A percentile compares a stretch with the other conserved stretches of the same genome.
Conservation (phyloP, 2,888 invertebrate species). For the Sicus ferrugineus region DNA sequence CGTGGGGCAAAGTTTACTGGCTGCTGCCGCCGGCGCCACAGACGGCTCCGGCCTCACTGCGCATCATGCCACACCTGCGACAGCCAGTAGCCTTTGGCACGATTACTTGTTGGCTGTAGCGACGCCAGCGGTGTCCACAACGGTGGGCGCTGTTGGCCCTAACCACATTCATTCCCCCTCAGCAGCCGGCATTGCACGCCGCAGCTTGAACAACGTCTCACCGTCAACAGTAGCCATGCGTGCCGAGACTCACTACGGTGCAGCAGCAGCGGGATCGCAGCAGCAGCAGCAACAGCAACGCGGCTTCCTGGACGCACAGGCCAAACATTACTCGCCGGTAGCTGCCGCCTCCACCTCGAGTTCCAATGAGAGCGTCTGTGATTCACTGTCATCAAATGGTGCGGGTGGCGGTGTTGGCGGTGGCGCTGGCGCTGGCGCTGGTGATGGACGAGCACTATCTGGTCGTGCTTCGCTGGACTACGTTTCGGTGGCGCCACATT, state of each 20-base stretch:
- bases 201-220: slow-evolving; percentile 57
- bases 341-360: slow-evolving; percentile 73
- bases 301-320: slow-evolving; percentile 56
- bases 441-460: slow-evolving; percentile 47
- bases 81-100: slow-evolving; percentile 55
- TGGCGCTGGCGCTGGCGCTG: no score
- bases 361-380: slow-evolving; percentile 85
- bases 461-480: slow-evolving; percentile 58
- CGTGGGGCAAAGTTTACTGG: slow-evolving; percentile 45
- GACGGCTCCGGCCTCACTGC: slow-evolving; percentile 53
- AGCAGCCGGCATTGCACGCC: slow-evolving; percentile 47
- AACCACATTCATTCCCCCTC: slow-evolving; percentile 51
- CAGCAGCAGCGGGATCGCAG: slow-evolving; percentile 43
- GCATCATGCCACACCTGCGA: slow-evolving; percentile 60
- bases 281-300: slow-evolving; percentile 58
- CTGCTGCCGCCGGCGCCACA: slow-evolving; percentile 44
- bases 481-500: slow-evolving; percentile 40
- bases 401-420: slow-evolving; percentile 59
- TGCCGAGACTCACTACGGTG: slow-evolving; percentile 54
- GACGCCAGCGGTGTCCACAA: slow-evolving; percentile 54
- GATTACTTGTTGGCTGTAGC: slow-evolving; percentile 59
- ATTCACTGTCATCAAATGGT: slow-evolving; percentile 72
- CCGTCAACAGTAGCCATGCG: slow-evolving; percentile 59
- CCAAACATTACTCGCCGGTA: slow-evolving; percentile 60
- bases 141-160: slow-evolving; percentile 43